A percentile compares a stretch with the other conserved stretches of the same genome.
Conservation (phyloP, 2,797 vertebrate species). For the Stomatorhinus walkeri region DNA sequence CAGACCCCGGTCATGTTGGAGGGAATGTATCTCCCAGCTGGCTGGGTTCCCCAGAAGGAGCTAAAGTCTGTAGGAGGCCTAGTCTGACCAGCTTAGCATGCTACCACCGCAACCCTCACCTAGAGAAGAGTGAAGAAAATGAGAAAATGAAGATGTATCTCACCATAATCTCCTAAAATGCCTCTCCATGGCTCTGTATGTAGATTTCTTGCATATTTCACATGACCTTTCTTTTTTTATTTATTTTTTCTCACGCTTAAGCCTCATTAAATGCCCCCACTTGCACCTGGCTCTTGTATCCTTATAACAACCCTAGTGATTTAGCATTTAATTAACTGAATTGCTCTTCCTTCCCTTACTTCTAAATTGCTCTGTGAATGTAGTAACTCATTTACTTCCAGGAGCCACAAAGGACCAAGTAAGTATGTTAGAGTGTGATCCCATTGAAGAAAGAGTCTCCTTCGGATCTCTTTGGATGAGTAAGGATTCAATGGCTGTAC, state of each 20-base stretch:
- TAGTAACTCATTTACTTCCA: constrained; percentile 2
- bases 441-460: not conserved
- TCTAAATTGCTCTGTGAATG: not conserved
- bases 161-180: not conserved
- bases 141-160: not conserved
- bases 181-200: not conserved
- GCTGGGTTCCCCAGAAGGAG: not conserved
- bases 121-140: not conserved
- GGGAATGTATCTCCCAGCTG: not conserved
- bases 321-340: constrained; percentile 7
- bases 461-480: not conserved
- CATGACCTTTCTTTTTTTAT: not conserved
- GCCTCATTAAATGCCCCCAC: not conserved
- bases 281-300: not conserved
- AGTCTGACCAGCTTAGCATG: not conserved
- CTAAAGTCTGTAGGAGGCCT: not conserved
- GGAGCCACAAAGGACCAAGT: not conserved
- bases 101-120: not conserved
- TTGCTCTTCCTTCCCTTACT: not conserved
- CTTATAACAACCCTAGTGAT: not conserved
- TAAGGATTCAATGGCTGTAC: not conserved
- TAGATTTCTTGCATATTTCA: not conserved
- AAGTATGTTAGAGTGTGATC: not conserved
- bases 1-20: not conserved
- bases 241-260: not conserved